phyloP scores from a whole-genome alignment of 2,797 vertebrate species.

The Pseudochaenichthys georgianus region DNA sequence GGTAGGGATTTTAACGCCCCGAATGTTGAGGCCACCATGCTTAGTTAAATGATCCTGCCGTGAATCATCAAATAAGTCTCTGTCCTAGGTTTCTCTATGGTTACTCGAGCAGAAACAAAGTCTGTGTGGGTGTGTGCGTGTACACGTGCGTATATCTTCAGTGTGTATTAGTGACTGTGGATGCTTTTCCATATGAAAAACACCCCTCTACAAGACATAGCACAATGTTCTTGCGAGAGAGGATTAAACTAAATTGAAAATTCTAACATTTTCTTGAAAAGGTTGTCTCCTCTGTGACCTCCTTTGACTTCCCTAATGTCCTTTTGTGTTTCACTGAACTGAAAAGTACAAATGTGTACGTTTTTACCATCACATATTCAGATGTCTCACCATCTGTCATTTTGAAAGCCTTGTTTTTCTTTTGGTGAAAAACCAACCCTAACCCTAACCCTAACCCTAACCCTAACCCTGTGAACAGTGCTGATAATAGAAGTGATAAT shows the following conservation, averaged over 20 bases:
- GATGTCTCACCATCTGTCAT: slow-evolving; percentile 18
- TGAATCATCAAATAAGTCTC: slow-evolving; percentile 55
- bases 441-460: no score
- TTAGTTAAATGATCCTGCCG: slow-evolving; percentile 42
- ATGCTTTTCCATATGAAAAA: slow-evolving; percentile 6
- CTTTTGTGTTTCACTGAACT: not conserved
- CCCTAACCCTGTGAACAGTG: no score
- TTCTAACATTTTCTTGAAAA: slow-evolving; percentile 11
- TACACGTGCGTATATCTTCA: not conserved
- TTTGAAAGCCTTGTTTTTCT: not conserved
- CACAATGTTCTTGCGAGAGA: slow-evolving; percentile 8
- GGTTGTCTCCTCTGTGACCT: slow-evolving; percentile 7
- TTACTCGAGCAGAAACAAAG: slow-evolving; percentile 14
- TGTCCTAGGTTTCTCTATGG: slow-evolving; percentile 46
- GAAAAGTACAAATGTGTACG: not conserved
- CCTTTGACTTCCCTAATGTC: not conserved
- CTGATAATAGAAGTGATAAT: slow-evolving; percentile 1
- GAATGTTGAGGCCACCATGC: slow-evolving; percentile 27
- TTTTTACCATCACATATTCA: not conserved
- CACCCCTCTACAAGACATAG: slow-evolving; percentile 6
- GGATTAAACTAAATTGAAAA: not conserved
- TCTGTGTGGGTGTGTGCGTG: slow-evolving; percentile 17
- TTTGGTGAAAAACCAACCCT: not conserved
- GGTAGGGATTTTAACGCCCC: slow-evolving; percentile 29
- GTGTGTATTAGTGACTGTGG: not conserved